Evolutionary conservation across 2,888 invertebrate genomes (phyloP), one percentile per base, ranked within the genome.

Genomic region (Oxystoma pomonae): DNA sequence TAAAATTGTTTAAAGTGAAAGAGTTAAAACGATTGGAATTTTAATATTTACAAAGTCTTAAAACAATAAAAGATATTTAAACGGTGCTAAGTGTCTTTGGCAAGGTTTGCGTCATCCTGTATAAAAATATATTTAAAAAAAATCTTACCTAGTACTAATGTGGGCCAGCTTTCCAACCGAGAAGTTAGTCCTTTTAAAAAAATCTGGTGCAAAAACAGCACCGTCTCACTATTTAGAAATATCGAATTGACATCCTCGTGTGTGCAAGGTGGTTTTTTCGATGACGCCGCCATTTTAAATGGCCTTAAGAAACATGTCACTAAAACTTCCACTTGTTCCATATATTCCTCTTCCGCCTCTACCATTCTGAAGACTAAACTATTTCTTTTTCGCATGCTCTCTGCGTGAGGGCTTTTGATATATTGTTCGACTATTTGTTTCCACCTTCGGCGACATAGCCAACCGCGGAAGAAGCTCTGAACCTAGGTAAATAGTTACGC

Each of bases 191-290:
- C 95, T 80, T 96, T 96, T 75, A 95, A 86, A 81, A 96, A 96
- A 74, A 96, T 96, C 83, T 96, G 95, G 79, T 96, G 95, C 20
- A 96, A 85, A 81, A 96, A 96, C 72, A 96, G 82, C 62, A 96
- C 90, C 0, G 95, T 95, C 81, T 96, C 95, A 75, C 92, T 92
- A 82, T 96, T 96, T 68, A 96, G 83, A 81, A 95, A 96, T 73
- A 96, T 95, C 62, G 94, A 95, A 81, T 94, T 95, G 65, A 96
- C 93, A 73, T 96, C 96, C 76, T 96, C 95, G 78, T 96, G 96
- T 0, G 91, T 89, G 76, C 95, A 94, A 0, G 94, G 93, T 1
- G 96, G 95, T 75, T 93, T 92, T 80, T 94, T 94, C 9, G 94
- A 93, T 74, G 93, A 93, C 20, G 96, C 96, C 0, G 95, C 94